These are phyloP conservation scores for Narcine bancroftii DNA, from an alignment of 2,113 vertebrate genomes.

Conservation along the genomic window DNA sequence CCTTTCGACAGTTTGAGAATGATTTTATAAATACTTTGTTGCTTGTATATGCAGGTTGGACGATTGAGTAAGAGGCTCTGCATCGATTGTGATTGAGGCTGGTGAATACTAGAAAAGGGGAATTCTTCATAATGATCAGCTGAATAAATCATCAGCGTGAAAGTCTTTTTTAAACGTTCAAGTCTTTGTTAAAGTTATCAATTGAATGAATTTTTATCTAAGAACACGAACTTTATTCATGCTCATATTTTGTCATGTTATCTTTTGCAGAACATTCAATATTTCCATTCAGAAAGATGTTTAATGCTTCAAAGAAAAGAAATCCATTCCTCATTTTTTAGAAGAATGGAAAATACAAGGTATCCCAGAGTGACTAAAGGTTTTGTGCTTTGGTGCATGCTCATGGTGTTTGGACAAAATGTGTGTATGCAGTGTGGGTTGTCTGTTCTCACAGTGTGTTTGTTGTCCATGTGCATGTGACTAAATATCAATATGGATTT, in stretches of 20 bases:
- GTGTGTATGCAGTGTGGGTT: too few relatives aligned
- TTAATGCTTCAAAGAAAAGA: background rate
- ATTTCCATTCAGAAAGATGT: background rate
- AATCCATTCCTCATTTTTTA: slow-evolving; percentile 4
- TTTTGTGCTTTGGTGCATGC: background rate
- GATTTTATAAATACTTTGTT: background rate
- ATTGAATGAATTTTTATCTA: background rate
- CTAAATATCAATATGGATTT: too few relatives aligned
- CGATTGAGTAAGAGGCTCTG: background rate
- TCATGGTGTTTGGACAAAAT: too few relatives aligned
- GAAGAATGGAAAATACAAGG: slow-evolving; percentile 25
- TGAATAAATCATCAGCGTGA: background rate
- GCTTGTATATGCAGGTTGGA: background rate
- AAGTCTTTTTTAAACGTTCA: background rate
- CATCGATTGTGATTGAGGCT: background rate
- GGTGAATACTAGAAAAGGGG: background rate
- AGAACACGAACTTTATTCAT: background rate
- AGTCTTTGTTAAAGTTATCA: background rate
- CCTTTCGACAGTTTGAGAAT: background rate
- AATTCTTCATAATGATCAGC: background rate
- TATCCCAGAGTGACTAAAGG: background rate
- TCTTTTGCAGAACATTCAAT: slow-evolving; percentile 4
- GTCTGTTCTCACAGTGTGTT: too few relatives aligned
- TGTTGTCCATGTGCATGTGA: too few relatives aligned
- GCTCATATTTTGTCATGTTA: background rate